Evolutionary conservation across 2,797 vertebrate species (phyloP).

Genomic region (Manis crassicaudata): DNA sequence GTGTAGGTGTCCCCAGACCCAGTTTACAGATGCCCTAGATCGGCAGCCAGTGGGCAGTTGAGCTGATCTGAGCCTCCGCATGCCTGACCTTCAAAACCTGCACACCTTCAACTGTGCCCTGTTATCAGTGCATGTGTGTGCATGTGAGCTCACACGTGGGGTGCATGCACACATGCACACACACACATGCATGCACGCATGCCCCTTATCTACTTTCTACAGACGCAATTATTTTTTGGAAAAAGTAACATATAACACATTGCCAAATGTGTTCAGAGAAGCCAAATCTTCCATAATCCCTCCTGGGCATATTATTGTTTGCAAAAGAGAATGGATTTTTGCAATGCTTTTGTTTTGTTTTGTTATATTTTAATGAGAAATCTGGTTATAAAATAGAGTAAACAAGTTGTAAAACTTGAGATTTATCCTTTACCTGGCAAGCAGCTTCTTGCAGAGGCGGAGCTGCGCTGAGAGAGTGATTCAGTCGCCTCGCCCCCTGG

Average conservation of each 20-base stretch:
- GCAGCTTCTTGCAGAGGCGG: neutral
- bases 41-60: neutral
- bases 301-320: neutral
- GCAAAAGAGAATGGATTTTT: slow-evolving; percentile 36
- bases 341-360: neutral
- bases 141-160: neutral
- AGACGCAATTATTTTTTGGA: slow-evolving; percentile 17
- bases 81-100: neutral
- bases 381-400: slow-evolving; percentile 43
- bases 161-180: neutral
- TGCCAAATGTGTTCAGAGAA: neutral
- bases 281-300: slow-evolving; percentile 56
- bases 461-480: neutral
- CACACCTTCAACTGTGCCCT: neutral
- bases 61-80: neutral
- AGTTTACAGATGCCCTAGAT: neutral
- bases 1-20: neutral
- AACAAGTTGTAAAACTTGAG: slow-evolving; percentile 56
- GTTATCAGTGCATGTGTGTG: neutral
- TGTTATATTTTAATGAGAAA: neutral
- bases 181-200: neutral
- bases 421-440: slow-evolving; percentile 44
- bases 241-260: slow-evolving; percentile 11
- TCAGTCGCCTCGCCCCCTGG: neutral
- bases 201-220: neutral